Conservation (phyloP, 1,140 invertebrate genomes). For the Saxidomus purpurata region DNA sequence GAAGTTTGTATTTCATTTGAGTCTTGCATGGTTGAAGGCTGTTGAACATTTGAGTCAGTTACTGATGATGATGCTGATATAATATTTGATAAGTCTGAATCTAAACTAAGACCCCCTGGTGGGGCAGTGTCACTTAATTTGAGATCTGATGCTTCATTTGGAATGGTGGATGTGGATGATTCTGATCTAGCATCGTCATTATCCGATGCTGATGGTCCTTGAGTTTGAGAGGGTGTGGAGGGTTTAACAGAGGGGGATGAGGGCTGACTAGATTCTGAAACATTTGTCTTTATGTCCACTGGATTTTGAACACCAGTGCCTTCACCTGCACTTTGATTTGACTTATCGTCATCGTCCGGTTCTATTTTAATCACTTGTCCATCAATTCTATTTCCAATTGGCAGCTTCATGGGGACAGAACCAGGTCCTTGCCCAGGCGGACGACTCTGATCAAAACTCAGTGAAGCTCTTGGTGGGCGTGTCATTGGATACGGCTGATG, state of each 20-base stretch:
- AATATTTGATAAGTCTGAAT: conserved; percentile 49
- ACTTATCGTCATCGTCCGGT: conserved; percentile 35
- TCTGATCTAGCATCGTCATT: conserved; percentile 48
- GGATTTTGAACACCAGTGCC: background rate
- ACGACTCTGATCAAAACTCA: background rate
- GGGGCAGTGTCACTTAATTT: conserved; percentile 39
- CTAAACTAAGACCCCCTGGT: conserved; percentile 43
- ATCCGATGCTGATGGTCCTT: conserved; percentile 4
- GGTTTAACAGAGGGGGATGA: conserved; percentile 33
- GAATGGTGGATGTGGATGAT: conserved; percentile 38
- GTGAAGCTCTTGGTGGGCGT: background rate
- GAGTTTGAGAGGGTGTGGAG: conserved; percentile 5
- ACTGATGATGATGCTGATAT: background rate
- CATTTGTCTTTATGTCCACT: background rate
- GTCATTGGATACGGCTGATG: conserved; percentile 40
- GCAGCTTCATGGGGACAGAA: background rate
- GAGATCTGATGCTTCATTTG: conserved; percentile 46
- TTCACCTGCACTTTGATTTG: conserved; percentile 24
- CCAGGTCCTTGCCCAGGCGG: background rate
- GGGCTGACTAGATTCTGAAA: conserved; percentile 36
- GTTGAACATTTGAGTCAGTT: background rate
- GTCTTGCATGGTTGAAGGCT: background rate
- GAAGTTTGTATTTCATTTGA: background rate
- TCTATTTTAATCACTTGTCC: conserved; percentile 60
- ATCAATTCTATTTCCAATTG: background rate